Conservation (phyloP, 2,888 invertebrate genomes). For the Heliconius sara region DNA sequence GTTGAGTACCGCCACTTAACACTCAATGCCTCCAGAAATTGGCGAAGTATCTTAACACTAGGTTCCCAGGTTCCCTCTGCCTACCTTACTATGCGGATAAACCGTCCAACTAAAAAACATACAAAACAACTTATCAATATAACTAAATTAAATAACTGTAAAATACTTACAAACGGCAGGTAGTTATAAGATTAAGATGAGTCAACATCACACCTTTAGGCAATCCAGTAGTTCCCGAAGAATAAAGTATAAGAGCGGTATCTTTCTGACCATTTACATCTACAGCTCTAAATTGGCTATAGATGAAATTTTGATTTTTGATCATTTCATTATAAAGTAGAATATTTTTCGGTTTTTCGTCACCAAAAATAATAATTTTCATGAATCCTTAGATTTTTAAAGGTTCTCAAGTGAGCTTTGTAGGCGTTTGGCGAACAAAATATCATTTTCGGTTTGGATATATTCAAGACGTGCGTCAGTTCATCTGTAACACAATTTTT, state of each 20-base stretch:
- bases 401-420: slow-evolving; percentile 53
- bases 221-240: slow-evolving; percentile 55
- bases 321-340: slow-evolving; percentile 59
- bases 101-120: background rate
- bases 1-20: background rate
- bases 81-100: background rate
- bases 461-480: slow-evolving; percentile 61
- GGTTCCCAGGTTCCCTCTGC: background rate
- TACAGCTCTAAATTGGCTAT: slow-evolving; percentile 42
- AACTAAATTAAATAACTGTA: no score
- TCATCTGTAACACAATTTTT: slow-evolving; percentile 58
- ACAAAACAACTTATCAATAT: no score
- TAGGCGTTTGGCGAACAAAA: slow-evolving; percentile 63
- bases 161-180: slow-evolving; percentile 46
- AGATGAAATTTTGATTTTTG: slow-evolving; percentile 43
- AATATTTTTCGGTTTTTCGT: slow-evolving; percentile 50
- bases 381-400: slow-evolving; percentile 54
- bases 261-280: slow-evolving; percentile 51
- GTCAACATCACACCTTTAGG: slow-evolving; percentile 55
- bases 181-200: slow-evolving; percentile 49
- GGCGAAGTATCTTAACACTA: no score
- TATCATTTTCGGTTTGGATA: slow-evolving; percentile 66
- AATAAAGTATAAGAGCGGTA: slow-evolving; percentile 50
- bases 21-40: background rate
- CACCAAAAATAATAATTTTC: slow-evolving; percentile 61